Conservation (phyloP, 1,140 invertebrate species). For the Zaprionus nigranus region DNA sequence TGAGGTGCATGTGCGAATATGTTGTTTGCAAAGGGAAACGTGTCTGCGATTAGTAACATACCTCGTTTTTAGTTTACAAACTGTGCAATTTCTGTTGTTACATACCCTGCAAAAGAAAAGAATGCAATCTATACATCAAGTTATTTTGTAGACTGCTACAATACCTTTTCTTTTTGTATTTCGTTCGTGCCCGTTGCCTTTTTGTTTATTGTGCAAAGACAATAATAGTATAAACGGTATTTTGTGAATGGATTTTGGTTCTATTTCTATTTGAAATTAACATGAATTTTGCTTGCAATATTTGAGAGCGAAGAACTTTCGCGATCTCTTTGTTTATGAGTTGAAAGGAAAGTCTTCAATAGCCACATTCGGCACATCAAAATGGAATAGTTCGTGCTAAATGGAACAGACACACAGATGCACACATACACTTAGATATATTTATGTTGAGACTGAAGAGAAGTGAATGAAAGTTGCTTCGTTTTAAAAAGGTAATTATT, state of each 20-base stretch:
- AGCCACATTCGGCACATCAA: constrained; percentile 27
- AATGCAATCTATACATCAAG: not conserved
- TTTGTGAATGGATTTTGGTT: not conserved
- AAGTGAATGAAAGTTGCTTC: not conserved
- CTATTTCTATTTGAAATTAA: constrained; percentile 31
- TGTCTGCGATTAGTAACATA: constrained; percentile 45
- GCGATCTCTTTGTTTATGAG: constrained; percentile 26
- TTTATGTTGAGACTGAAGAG: not conserved
- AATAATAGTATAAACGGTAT: not conserved
- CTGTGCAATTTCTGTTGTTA: not conserved
- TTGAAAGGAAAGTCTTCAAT: constrained; percentile 50
- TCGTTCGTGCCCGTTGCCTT: not conserved
- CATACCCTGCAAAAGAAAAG: constrained; percentile 1
- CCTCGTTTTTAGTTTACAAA: constrained; percentile 34
- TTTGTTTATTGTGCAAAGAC: constrained; percentile 1
- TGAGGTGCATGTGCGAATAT: constrained; percentile 24
- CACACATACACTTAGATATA: constrained; percentile 5
- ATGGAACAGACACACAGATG: not conserved
- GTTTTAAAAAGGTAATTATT: not conserved
- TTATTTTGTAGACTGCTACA: too few species aligned
- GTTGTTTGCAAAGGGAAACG: constrained; percentile 32
- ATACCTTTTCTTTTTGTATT: not conserved
- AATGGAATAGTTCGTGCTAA: not conserved
- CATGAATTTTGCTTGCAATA: constrained; percentile 54
- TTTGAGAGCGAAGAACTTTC: constrained; percentile 23